phyloP scores from a whole-genome alignment of 2,113 vertebrate genomes.

The Peromyscus leucopus region DNA sequence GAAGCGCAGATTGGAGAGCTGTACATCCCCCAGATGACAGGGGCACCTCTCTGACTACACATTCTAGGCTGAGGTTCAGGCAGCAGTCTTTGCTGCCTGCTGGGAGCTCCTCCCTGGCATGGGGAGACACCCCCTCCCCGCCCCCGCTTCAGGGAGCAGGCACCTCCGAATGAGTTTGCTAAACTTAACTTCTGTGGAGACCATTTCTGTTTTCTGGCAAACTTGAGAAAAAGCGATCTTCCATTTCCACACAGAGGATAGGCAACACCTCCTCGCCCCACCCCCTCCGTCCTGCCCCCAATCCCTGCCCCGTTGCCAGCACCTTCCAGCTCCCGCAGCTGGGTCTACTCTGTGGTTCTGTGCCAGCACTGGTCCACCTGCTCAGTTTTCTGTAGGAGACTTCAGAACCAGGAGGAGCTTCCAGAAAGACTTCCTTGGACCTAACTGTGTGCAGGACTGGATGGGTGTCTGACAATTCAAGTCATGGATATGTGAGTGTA shows the following conservation, averaged over 20 bases:
- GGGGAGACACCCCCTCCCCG: not conserved
- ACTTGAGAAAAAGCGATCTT: not conserved
- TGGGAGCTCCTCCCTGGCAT: not conserved
- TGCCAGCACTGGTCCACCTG: fast-evolving
- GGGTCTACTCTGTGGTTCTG: not conserved
- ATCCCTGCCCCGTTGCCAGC: too few species aligned
- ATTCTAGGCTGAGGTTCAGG: not conserved
- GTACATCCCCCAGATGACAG: not conserved
- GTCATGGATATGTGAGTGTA: too few species aligned
- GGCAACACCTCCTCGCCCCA: fast-evolving
- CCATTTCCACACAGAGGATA: not conserved
- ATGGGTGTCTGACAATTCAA: not conserved
- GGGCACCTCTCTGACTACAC: too few species aligned
- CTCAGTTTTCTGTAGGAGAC: too few species aligned
- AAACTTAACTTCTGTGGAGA: not conserved
- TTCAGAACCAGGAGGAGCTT: not conserved
- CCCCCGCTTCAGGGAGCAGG: too few species aligned
- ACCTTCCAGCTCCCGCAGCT: not conserved
- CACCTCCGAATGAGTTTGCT: not conserved
- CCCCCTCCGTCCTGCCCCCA: fast-evolving
- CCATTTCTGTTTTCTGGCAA: not conserved
- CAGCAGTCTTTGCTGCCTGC: fast-evolving
- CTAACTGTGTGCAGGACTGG: fast-evolving
- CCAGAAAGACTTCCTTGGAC: not conserved
- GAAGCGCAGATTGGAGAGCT: not conserved